These are phyloP conservation scores for Tretioscincus oriximinensis DNA, from an alignment of 2,113 vertebrate species.

Conservation along the genomic window DNA sequence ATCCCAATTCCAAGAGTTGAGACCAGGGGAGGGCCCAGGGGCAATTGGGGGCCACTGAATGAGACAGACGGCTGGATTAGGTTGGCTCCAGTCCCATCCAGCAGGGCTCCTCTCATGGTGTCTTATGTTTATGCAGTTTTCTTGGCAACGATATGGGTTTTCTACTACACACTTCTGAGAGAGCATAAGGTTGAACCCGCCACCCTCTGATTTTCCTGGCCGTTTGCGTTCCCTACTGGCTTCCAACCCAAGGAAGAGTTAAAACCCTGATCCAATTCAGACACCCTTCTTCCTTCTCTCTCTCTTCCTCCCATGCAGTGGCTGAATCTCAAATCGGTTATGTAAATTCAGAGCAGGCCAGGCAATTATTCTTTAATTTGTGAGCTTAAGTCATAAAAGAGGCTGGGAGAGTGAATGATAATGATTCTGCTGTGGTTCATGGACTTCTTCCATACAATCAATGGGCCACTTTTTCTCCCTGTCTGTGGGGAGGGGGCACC, in stretches of 20 bases:
- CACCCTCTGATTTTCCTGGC: too few relatives aligned
- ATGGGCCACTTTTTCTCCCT: constrained; percentile 47
- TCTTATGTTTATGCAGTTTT: too few relatives aligned
- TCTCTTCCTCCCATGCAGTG: too few relatives aligned
- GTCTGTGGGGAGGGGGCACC: neutral
- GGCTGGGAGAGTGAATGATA: constrained; percentile 28
- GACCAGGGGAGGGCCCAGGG: too few relatives aligned
- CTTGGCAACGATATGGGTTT: too few relatives aligned
- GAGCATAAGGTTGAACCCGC: too few relatives aligned
- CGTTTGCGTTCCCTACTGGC: neutral
- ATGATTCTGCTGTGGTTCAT: rapidly evolving
- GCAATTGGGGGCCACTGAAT: too few relatives aligned
- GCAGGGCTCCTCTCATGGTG: too few relatives aligned
- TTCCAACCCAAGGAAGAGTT: neutral
- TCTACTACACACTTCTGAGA: too few relatives aligned
- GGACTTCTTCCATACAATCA: constrained; percentile 51
- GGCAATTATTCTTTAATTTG: constrained; percentile 36
- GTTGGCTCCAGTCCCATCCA: too few relatives aligned
- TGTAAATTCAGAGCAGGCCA: constrained; percentile 43
- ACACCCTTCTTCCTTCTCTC: rapidly evolving
- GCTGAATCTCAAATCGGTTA: neutral
- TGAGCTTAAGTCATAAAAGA: constrained; percentile 6
- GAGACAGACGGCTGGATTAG: too few relatives aligned
- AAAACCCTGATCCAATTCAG: neutral
- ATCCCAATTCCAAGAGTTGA: too few relatives aligned